Evolutionary conservation across 2,888 invertebrate genomes (phyloP).

Genomic region (Acleris sparsana): DNA sequence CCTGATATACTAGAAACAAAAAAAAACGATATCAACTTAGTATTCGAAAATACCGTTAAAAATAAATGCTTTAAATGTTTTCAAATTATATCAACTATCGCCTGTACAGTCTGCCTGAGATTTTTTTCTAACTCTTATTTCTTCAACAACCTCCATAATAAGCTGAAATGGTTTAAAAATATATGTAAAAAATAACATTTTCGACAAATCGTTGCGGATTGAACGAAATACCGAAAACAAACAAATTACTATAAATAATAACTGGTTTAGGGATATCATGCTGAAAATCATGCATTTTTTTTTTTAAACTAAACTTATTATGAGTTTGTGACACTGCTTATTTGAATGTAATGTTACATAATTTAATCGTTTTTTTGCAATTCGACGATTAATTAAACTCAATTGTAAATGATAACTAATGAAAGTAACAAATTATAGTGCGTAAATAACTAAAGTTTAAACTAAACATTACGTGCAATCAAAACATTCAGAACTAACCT

Average conservation of each 20-base stretch:
- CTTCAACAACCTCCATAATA: constrained; percentile 82
- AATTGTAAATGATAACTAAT: background rate
- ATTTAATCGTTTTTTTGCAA: background rate
- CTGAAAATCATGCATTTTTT: constrained; percentile 7
- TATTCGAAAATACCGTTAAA: constrained; percentile 23
- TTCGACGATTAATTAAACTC: background rate
- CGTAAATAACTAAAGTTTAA: background rate
- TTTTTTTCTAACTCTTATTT: constrained; percentile 81
- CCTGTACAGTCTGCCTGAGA: constrained; percentile 67
- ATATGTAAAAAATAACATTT: constrained; percentile 13
- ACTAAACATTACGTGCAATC: constrained; percentile 40
- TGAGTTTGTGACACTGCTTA: background rate
- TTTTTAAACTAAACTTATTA: background rate
- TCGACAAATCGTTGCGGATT: constrained; percentile 4
- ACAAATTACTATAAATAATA: background rate
- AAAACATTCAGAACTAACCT: constrained; percentile 87
- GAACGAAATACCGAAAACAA: constrained; percentile 4
- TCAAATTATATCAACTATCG: constrained; percentile 61
- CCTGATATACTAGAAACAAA: constrained; percentile 26
- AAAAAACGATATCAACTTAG: constrained; percentile 14
- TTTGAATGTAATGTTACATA: background rate
- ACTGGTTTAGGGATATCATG: constrained; percentile 3
- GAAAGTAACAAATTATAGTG: background rate
- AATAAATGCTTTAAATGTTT: constrained; percentile 25
- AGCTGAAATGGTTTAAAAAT: constrained; percentile 75